Percentiles rank a stretch among this genome's conserved stretches.
These are phyloP conservation scores for Nothoprocta perdicaria DNA, from an alignment of 2,113 vertebrate species.

Conservation along the genomic window DNA sequence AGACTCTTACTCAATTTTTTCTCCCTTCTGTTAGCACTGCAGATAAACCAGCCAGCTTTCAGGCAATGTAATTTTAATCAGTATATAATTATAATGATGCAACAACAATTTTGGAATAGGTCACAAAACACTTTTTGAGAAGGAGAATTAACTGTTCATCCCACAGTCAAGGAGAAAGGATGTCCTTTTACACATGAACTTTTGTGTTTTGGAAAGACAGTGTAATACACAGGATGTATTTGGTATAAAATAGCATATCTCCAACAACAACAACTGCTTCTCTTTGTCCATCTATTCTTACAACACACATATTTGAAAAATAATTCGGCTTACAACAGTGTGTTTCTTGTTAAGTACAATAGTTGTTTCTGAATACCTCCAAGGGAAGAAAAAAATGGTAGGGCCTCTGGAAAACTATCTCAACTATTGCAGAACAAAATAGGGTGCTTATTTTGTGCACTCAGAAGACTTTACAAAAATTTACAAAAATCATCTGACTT, in stretches of 20 bases:
- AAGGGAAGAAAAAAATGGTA: not conserved
- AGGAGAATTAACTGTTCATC: not conserved
- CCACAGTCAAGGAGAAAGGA: not conserved
- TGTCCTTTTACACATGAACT: not conserved
- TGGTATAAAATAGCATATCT: fast-evolving
- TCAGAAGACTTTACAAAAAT: not conserved
- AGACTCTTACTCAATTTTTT: not conserved
- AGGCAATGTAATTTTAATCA: not conserved
- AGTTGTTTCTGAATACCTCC: not conserved
- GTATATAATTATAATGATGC: not conserved
- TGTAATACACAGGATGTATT: not conserved
- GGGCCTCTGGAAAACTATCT: not conserved
- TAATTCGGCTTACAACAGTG: not conserved
- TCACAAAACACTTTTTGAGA: not conserved
- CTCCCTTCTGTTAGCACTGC: fast-evolving
- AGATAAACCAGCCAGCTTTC: not conserved
- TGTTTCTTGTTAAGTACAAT: not conserved
- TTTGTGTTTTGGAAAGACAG: not conserved
- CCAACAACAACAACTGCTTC: not conserved
- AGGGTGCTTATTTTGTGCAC: not conserved
- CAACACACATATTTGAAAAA: not conserved
- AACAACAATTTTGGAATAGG: not conserved
- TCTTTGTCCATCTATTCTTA: not conserved
- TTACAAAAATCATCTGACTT: not conserved
- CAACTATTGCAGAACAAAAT: not conserved